Evolutionary conservation across 2,113 vertebrate species (phyloP), one percentile per base, ranked within the genome.

Genomic region (Psilopsiagon aurifrons): DNA sequence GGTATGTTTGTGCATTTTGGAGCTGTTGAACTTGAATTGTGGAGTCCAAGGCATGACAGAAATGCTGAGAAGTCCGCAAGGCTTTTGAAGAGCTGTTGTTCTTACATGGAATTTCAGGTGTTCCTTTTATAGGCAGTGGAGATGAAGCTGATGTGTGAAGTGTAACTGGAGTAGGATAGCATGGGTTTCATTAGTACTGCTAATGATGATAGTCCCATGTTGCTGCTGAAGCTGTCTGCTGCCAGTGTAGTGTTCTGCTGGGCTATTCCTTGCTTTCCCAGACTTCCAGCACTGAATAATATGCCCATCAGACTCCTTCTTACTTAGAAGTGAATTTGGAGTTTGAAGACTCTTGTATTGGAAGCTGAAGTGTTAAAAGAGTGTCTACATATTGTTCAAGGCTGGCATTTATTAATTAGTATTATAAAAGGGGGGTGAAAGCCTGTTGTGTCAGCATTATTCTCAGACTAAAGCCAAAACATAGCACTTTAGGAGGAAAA

Each of bases 1-100:
- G 99, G 99, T 99, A 96, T 37, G 96, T 89, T 54, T 54, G 41
- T 17, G 69, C 23, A 8, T 6, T 51, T 31, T 27, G 7, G n/a
- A 79, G 51, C 66, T 59, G 41, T 57, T 70, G 22, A 39, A 12
- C 73, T 85, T 39, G 43, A n/a, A 5, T 28, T 37, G 31, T 68
- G 39, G 67, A 57, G 76, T 35, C 57, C 39, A 17, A 51, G 63
- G 70, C 79, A 22, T 62, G 81, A 57, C 22, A 78, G 82, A 47
- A 75, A 55, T 14, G 82, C 83, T 14, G 39, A 88, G 83, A 27
- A 76, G 29, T 59, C 46, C 10, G 1, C 10, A 4, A 0, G 15
- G 52, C 71, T 90, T 70, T 54, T 64, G 67, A 51, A 66, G 5
- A 44, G 54, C 29, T 77, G 57, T 60, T 84, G 9, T 39, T 63